phyloP scores from a whole-genome alignment of 2,888 invertebrate species.

The Drosophila seclusa region DNA sequence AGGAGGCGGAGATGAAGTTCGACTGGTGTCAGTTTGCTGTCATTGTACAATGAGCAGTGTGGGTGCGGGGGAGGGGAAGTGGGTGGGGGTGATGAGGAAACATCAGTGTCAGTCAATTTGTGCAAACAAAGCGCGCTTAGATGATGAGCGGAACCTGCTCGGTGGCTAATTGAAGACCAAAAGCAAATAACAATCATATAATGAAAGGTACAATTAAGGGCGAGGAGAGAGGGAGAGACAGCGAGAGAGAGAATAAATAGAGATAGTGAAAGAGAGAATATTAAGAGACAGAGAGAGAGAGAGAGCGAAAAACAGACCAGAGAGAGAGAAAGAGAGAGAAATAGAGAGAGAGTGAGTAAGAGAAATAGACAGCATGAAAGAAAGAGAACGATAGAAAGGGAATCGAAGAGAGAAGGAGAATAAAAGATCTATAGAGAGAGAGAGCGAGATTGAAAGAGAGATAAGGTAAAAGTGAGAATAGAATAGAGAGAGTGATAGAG shows the following conservation, averaged over 20 bases:
- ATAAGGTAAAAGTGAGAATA: too few species aligned
- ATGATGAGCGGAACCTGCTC: slow-evolving; percentile 65
- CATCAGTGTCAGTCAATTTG: slow-evolving; percentile 74
- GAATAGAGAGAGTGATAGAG: too few species aligned
- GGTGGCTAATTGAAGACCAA: slow-evolving; percentile 57
- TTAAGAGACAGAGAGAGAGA: rapidly evolving
- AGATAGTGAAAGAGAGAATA: neutral
- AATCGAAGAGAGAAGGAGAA: neutral
- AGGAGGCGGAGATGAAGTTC: slow-evolving; percentile 35
- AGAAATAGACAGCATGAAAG: neutral
- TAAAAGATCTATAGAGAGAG: neutral
- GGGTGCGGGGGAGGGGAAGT: neutral
- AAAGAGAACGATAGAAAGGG: neutral
- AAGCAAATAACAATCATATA: slow-evolving; percentile 29
- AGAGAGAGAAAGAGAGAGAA: neutral
- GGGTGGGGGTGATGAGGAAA: slow-evolving; percentile 6
- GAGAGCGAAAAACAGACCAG: neutral
- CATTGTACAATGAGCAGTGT: slow-evolving; percentile 15
- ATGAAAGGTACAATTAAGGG: slow-evolving; percentile 7
- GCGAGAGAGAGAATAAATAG: neutral
- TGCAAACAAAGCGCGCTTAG: slow-evolving; percentile 54
- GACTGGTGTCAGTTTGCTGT: slow-evolving; percentile 77
- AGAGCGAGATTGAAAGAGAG: too few species aligned
- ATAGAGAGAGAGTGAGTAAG: neutral
- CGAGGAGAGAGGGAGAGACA: neutral